phyloP scores from a whole-genome alignment of 2,113 vertebrate genomes.

The Xiphias gladius region DNA sequence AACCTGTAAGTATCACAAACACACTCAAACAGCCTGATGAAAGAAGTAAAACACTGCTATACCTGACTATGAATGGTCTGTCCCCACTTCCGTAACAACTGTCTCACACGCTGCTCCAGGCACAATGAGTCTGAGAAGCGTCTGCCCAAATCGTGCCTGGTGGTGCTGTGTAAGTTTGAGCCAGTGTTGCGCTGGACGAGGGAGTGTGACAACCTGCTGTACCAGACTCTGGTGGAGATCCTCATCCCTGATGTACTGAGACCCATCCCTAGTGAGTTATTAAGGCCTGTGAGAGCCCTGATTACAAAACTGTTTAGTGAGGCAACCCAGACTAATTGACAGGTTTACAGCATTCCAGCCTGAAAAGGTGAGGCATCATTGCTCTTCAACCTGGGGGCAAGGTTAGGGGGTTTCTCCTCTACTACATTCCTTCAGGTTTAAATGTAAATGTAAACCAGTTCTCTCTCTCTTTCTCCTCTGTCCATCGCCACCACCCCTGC shows the following conservation, averaged over 20 bases:
- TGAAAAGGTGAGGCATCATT: not conserved
- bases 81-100: not conserved
- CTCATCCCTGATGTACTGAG: slow-evolving; percentile 92
- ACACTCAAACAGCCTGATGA: not conserved
- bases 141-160: slow-evolving; percentile 89
- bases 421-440: not conserved
- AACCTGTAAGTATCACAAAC: slow-evolving; percentile 84
- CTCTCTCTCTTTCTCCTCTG: not conserved
- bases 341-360: not conserved
- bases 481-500: not conserved
- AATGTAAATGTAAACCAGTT: not conserved
- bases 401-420: not conserved
- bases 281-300: not conserved
- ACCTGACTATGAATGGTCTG: not conserved
- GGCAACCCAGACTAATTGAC: not conserved
- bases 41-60: not conserved
- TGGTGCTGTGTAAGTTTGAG: slow-evolving; percentile 92
- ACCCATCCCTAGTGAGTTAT: slow-evolving; percentile 92
- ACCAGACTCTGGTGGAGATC: slow-evolving; percentile 93
- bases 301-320: not conserved
- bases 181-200: slow-evolving; percentile 90
- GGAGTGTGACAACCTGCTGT: slow-evolving; percentile 92
- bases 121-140: slow-evolving; percentile 93
- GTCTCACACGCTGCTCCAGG: slow-evolving; percentile 66
- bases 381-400: not conserved